Conservation (phyloP, 2,113 vertebrate genomes). For the Pedetes capensis region DNA sequence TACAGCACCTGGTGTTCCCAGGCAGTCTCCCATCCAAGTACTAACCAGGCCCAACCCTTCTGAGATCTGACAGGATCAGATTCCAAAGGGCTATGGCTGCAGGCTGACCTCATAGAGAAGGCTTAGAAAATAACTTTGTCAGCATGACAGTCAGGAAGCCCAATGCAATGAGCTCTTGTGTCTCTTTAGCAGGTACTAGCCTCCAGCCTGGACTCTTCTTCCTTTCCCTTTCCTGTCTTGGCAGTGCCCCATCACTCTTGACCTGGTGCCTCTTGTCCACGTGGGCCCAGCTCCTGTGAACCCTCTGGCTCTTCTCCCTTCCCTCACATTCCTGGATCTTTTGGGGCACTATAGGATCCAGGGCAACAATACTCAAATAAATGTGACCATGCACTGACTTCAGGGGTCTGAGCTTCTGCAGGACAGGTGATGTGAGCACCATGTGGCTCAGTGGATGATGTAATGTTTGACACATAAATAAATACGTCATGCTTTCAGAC, state of each 20-base stretch:
- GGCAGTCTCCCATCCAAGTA: no score
- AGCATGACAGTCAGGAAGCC: not conserved
- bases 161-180: not conserved
- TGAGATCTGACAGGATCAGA: no score
- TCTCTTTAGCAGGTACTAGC: not conserved
- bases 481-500: not conserved
- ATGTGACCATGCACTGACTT: fast-evolving
- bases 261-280: not conserved
- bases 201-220: not conserved
- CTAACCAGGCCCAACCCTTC: no score
- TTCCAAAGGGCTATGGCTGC: no score
- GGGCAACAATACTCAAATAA: not conserved
- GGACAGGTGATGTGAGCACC: not conserved
- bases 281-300: not conserved
- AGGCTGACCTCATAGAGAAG: no score
- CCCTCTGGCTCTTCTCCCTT: not conserved
- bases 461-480: not conserved
- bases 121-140: not conserved
- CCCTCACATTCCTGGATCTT: not conserved
- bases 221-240: not conserved
- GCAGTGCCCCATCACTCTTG: not conserved
- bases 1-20: no score
- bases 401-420: not conserved
- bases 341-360: not conserved
- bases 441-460: not conserved